Evolutionary conservation across 2,888 invertebrate genomes (phyloP).

Genomic region (Sialis fuliginosa): DNA sequence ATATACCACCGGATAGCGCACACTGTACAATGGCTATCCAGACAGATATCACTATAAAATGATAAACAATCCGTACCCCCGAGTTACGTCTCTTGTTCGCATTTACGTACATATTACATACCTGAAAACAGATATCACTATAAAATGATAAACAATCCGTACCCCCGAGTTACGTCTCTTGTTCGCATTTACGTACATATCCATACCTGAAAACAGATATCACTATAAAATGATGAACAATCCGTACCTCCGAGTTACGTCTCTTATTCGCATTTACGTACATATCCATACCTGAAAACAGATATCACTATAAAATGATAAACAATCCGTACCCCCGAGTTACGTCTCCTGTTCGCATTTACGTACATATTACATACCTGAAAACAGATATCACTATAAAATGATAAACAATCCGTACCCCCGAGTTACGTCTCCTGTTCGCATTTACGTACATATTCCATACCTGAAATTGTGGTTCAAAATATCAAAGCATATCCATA

Average conservation of each 20-base stretch:
- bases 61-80: not conserved
- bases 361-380: too few relatives aligned
- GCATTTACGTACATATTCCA: too few relatives aligned
- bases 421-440: not conserved
- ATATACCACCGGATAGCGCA: slow-evolving; percentile 87
- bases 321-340: not conserved
- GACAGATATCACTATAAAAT: slow-evolving; percentile 30
- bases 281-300: too few relatives aligned
- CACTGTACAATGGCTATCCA: slow-evolving; percentile 83
- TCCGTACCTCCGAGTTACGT: not conserved
- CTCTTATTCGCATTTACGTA: not conserved
- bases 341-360: not conserved
- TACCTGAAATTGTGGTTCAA: too few relatives aligned
- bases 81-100: not conserved
- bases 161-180: not conserved
- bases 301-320: slow-evolving; percentile 23
- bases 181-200: too few relatives aligned
- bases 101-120: too few relatives aligned
- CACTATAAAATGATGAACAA: slow-evolving; percentile 12
- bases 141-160: not conserved
- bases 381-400: slow-evolving; percentile 30
- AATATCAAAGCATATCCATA: too few relatives aligned
- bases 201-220: too few relatives aligned
- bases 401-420: not conserved
- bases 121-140: slow-evolving; percentile 27